Conservation (phyloP, 2,113 vertebrate genomes). For the Percina caprodes region DNA sequence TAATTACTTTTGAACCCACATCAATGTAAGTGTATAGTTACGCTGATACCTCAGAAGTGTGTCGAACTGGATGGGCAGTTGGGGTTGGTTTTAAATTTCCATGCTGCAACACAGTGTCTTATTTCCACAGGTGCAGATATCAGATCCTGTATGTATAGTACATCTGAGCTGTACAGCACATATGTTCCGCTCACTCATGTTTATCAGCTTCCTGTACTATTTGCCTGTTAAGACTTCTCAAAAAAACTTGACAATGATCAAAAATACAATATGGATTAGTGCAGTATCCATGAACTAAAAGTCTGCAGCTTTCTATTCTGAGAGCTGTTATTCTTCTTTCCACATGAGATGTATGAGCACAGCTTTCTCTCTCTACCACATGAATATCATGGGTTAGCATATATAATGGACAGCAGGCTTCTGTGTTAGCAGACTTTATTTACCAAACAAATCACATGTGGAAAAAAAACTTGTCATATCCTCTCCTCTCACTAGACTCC, state of each 20-base stretch:
- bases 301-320: not conserved
- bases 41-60: constrained; percentile 30
- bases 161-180: not conserved
- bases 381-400: not conserved
- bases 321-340: not conserved
- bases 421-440: not conserved
- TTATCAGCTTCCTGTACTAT: not conserved
- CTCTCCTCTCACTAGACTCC: too few relatives aligned
- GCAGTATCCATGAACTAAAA: not conserved
- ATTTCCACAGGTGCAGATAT: constrained; percentile 65
- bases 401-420: not conserved
- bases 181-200: constrained; percentile 4
- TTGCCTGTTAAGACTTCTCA: not conserved
- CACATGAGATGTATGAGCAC: not conserved
- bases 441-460: constrained; percentile 22
- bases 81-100: constrained; percentile 54
- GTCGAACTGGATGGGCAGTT: constrained; percentile 21
- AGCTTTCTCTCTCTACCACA: not conserved
- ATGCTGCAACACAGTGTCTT: constrained; percentile 44
- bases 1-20: constrained; percentile 28
- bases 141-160: constrained; percentile 41
- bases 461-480: not conserved
- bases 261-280: not conserved
- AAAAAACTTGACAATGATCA: not conserved
- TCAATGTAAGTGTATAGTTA: constrained; percentile 35